These are phyloP conservation scores for Xenopus borealis DNA, from an alignment of 2,113 vertebrate species.

Conservation along the genomic window DNA sequence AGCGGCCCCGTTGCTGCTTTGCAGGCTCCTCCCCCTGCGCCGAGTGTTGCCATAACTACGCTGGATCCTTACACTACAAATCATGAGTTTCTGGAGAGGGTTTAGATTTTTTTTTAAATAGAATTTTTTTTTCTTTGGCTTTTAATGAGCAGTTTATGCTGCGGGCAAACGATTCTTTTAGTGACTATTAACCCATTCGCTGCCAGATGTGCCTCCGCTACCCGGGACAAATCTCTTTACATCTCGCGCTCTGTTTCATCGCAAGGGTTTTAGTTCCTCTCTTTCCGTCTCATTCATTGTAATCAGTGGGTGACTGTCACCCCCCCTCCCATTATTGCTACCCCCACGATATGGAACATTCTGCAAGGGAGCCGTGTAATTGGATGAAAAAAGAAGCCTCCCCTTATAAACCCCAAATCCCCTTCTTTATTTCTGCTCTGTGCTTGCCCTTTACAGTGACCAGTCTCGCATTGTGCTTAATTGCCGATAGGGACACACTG, in stretches of 20 bases:
- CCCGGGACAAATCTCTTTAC: not conserved
- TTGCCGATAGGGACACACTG: no score
- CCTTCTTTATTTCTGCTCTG: no score
- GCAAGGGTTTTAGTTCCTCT: not conserved
- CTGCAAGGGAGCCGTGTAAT: no score
- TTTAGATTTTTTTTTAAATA: slow-evolving; percentile 11
- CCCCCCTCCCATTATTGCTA: no score
- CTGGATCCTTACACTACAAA: slow-evolving; percentile 54
- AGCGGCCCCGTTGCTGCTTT: not conserved
- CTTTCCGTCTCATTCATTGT: no score
- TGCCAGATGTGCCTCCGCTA: slow-evolving; percentile 33
- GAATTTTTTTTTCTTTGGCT: slow-evolving; percentile 1
- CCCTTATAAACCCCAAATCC: no score
- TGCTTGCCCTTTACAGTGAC: not conserved
- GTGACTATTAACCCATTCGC: slow-evolving; percentile 24
- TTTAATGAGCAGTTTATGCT: slow-evolving; percentile 27
- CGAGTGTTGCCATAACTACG: slow-evolving; percentile 44
- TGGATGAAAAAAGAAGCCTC: no score
- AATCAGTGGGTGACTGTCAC: no score
- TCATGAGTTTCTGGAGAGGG: slow-evolving; percentile 3
- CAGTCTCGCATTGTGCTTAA: not conserved
- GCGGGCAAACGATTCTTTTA: slow-evolving; percentile 20
- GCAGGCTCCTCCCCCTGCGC: slow-evolving; percentile 27
- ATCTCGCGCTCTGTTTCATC: not conserved
- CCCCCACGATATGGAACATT: no score